Percentiles rank a stretch among this genome's conserved stretches.
phyloP scores from a whole-genome alignment of 2,797 vertebrate genomes.

The Pseudochromis fuscus region DNA sequence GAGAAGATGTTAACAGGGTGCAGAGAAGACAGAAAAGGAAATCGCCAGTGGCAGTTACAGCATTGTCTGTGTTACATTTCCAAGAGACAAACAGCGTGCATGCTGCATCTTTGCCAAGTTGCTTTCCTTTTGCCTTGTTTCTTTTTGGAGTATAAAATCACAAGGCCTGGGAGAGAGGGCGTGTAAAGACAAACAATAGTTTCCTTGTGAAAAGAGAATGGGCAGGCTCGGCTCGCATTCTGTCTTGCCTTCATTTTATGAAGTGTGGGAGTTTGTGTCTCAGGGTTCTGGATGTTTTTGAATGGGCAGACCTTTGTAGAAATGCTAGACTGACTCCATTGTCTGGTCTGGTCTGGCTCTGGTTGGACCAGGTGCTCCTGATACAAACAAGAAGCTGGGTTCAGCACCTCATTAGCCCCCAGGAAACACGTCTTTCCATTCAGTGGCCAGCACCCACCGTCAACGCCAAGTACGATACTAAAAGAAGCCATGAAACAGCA shows the following conservation, averaged over 20 bases:
- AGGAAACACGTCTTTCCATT: constrained; percentile 65
- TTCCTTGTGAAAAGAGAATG: constrained; percentile 79
- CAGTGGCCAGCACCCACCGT: constrained; percentile 44
- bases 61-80: constrained; percentile 40
- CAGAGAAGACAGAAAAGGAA: constrained; percentile 22
- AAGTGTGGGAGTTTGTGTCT: constrained; percentile 79
- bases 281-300: constrained; percentile 73
- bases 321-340: constrained; percentile 70
- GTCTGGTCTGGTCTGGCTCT: constrained; percentile 62
- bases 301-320: constrained; percentile 72
- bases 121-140: constrained; percentile 44
- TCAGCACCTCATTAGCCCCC: constrained; percentile 78
- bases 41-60: constrained; percentile 20
- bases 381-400: constrained; percentile 75
- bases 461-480: constrained; percentile 42
- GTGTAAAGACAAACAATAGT: constrained; percentile 79
- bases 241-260: constrained; percentile 77
- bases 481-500: constrained; percentile 57
- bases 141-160: constrained; percentile 58
- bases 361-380: constrained; percentile 78
- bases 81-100: constrained; percentile 43
- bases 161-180: constrained; percentile 60
- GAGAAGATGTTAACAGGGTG: neutral
- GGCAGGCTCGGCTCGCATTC: constrained; percentile 63
- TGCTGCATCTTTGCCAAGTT: constrained; percentile 36